A percentile compares a stretch with the other conserved stretches of the same genome.
Evolutionary conservation across 92 coral and sea anemone species (phyloP).

Genomic region (Parazoanthus atlanticus): DNA sequence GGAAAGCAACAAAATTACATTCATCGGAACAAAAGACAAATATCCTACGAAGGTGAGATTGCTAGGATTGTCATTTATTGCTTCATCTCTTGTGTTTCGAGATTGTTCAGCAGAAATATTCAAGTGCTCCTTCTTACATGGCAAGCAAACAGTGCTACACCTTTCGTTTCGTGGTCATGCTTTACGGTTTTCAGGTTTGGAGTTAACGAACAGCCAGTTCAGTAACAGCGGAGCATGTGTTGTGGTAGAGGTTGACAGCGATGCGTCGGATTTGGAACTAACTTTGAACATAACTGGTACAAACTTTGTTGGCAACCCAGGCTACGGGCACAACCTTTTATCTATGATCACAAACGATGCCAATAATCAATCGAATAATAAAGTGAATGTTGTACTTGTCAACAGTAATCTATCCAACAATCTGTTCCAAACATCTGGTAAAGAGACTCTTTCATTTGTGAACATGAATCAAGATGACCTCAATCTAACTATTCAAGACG

Average conservation of each 20-base stretch:
- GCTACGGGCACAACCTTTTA: slow-evolving; percentile 5
- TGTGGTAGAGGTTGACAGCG: neutral
- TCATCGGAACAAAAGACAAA: neutral
- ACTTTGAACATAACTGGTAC: neutral
- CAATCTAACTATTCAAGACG: neutral
- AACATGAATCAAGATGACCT: neutral
- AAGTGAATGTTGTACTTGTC: neutral
- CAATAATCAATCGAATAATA: neutral
- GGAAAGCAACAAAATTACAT: neutral
- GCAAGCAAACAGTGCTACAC: slow-evolving; percentile 7
- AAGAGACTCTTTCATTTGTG: neutral
- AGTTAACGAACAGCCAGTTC: neutral
- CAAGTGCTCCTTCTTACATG: neutral
- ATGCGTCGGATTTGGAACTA: neutral
- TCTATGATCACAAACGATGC: neutral
- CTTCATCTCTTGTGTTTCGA: neutral
- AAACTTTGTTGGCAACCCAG: neutral
- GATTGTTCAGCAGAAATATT: neutral
- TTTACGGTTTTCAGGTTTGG: neutral
- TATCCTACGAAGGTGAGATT: neutral
- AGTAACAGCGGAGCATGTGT: neutral
- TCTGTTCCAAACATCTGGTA: slow-evolving; percentile 7
- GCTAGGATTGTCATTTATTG: neutral
- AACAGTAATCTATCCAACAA: neutral
- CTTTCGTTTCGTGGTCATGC: neutral